Conservation (phyloP, 2,797 vertebrate genomes). For the Parambassis ranga region DNA sequence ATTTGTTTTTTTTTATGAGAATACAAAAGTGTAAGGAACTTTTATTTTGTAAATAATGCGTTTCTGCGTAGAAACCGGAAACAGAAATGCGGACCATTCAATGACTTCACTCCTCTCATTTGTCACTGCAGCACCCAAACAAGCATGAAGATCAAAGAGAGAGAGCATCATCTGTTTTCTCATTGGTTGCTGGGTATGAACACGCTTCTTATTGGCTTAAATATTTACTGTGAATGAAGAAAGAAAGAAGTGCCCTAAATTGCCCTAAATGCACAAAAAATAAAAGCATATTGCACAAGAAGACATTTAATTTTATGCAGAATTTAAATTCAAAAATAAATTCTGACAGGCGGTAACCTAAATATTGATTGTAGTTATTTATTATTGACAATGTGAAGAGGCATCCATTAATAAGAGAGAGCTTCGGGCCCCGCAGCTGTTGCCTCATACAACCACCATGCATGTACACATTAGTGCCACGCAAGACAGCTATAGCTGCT, state of each 20-base stretch:
- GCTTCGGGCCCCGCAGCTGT: too few relatives aligned
- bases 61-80: background rate
- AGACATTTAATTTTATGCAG: too few relatives aligned
- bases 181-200: background rate
- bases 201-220: background rate
- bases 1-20: too few relatives aligned
- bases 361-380: too few relatives aligned
- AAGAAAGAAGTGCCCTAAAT: background rate
- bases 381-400: too few relatives aligned
- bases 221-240: background rate
- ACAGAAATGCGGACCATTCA: background rate
- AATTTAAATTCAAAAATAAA: too few relatives aligned
- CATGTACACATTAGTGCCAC: too few relatives aligned
- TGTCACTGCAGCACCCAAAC: slow-evolving; percentile 38
- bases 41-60: background rate
- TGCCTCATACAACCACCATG: too few relatives aligned
- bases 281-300: too few relatives aligned
- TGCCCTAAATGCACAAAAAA: background rate
- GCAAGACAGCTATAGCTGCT: background rate
- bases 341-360: too few relatives aligned
- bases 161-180: background rate
- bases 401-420: too few relatives aligned
- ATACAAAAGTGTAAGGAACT: too few relatives aligned
- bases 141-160: slow-evolving; percentile 20
- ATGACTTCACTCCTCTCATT: background rate